Evolutionary conservation across 2,113 vertebrate species (phyloP), one percentile per base, ranked within the genome.

Genomic region (Porphyrio hochstetteri): DNA sequence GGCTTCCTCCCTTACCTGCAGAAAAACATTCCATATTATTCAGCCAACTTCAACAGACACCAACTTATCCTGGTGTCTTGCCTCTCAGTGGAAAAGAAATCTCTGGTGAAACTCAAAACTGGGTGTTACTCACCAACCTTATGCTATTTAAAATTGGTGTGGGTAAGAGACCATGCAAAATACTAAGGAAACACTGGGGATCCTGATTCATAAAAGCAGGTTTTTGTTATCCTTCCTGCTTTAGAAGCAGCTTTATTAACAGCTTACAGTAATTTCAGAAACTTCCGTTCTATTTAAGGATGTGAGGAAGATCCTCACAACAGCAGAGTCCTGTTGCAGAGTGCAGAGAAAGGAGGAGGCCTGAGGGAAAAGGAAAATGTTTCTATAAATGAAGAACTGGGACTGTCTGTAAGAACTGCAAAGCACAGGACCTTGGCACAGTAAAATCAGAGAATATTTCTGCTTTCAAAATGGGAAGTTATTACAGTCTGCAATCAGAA

Each of bases 381-480:
- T 71, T 76, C 48, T 56, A 13, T n/a, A 52, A 57, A 7, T 35
- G 48, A 75, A 84, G 80, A 84, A 46, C 1, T 33, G 31, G 56
- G 20, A 13, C 61, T 44, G 46, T 31, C 82, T 83, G 42, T 21
- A 79, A 78, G 63, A 88, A 55, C 70, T 65, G 50, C 12, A 44
- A 85, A 65, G 40, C 36, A 55, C 50, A 63, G 57, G 61, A 85
- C 13, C 19, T 72, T 46, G 28, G 35, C 74, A 64, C 56, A 65
- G 86, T 53, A 61, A 94, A 82, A 93, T 81, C 72, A 94, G 57
- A 86, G 69, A 90, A 90, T 63, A 93, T 69, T 89, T 93, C 88
- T 95, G 25, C 89, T 95, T 83, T 93, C 67, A 93, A 76, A 97
- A 92, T 74, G 64, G 68, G 82, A 86, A 92, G 38, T 72, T 93